phyloP scores from a whole-genome alignment of 2,888 invertebrate species.

The Ichneumon xanthorius region DNA sequence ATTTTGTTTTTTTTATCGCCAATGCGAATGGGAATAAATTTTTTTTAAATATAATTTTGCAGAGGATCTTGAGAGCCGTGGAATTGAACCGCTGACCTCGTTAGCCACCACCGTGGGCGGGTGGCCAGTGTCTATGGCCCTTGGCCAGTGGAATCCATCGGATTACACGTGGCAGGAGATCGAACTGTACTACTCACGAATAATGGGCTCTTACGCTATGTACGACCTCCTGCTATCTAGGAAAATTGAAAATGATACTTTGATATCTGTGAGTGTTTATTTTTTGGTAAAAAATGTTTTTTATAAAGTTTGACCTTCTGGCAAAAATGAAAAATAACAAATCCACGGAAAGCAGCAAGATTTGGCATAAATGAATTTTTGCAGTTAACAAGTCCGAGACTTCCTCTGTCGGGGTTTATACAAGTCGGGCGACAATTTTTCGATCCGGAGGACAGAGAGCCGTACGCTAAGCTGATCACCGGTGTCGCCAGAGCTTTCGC shows the following conservation, averaged over 20 bases:
- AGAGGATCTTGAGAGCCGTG: conserved; percentile 56
- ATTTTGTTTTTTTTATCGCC: background rate
- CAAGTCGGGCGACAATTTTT: conserved; percentile 28
- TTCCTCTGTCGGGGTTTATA: conserved; percentile 33
- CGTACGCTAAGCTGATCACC: conserved; percentile 44
- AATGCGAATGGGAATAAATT: background rate
- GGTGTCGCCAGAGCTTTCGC: conserved; percentile 54
- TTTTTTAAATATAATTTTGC: conserved; percentile 16
- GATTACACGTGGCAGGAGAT: conserved; percentile 71
- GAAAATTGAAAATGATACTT: background rate
- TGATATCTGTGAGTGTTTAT: conserved; percentile 27
- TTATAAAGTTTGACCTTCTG: background rate
- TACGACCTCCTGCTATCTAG: conserved; percentile 54
- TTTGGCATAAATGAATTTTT: background rate
- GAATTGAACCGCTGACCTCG: conserved; percentile 66
- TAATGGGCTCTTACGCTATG: conserved; percentile 65
- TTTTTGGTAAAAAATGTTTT: background rate
- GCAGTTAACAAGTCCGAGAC: conserved; percentile 38
- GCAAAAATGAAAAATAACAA: background rate
- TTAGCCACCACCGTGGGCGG: conserved; percentile 67
- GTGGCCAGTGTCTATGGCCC: conserved; percentile 71
- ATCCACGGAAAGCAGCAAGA: background rate
- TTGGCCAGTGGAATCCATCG: conserved; percentile 56
- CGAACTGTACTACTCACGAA: conserved; percentile 58
- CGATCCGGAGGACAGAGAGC: conserved; percentile 40